Evolutionary conservation across 2,797 vertebrate genomes (phyloP), one percentile per base, ranked within the genome.

Genomic region (Tolypeutes matacus): DNA sequence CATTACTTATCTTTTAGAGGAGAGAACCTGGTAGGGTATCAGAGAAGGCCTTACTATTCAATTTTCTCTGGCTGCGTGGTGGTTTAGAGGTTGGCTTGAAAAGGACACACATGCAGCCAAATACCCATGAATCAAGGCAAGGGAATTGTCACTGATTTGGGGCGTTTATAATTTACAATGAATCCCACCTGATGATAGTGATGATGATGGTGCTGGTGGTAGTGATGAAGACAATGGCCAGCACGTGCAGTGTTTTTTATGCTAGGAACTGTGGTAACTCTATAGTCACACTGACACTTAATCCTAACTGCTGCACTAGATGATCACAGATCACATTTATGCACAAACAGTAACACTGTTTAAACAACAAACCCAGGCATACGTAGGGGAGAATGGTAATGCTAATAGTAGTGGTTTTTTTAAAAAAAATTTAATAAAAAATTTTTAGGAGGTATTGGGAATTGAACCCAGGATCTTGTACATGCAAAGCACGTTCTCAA

Each of bases 81-180:
- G 72, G 21, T 42, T 88, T 34, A 91, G 80, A 76, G 77, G 58
- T 49, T 69, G 53, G 46, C 36, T 91, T 49, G 67, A 21, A 91
- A 93, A 86, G 34, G 3, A 82, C 92, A 83, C 29, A 86, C 7
- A 86, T 53, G 60, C 10, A 93, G 21, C n/a, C 53, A 51, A 84
- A 86, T 85, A 62, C n/a, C 46, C 14, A 29, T 56, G 51, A 85
- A 75, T 78, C 42, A 81, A 84, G 13, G 15, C 13, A 92, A 86
- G 64, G 90, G 46, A 88, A 87, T 49, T 12, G 39, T 67, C 27
- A 76, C 78, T 60, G 77, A 69, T 42, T 14, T 27, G 7, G 64
- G 11, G 0, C 34, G 67, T 62, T 93, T 93, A 17, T 77, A 85
- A 64, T 92, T 85, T 58, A 77, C 87, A 81, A 51, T 51, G 23